Evolutionary conservation across 1,140 invertebrate species (phyloP).

Genomic region (Papilio glaucus): DNA sequence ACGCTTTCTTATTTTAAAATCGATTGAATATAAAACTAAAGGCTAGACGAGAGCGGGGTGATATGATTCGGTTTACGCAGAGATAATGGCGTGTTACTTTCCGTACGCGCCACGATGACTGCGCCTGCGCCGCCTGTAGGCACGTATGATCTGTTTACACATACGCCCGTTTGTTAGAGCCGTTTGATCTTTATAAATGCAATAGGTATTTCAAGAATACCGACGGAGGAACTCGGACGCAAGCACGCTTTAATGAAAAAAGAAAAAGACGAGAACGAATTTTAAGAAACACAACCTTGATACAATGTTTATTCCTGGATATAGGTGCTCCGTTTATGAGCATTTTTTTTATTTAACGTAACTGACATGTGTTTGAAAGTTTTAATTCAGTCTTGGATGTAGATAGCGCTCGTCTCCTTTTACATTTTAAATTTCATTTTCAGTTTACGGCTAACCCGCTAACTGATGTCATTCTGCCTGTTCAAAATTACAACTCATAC

Average conservation of each 20-base stretch:
- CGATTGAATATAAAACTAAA: conserved; percentile 42
- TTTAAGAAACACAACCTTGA: conserved; percentile 81
- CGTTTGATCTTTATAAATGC: conserved; percentile 83
- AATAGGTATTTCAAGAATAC: conserved; percentile 81
- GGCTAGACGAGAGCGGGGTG: conserved; percentile 44
- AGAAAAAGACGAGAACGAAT: conserved; percentile 70
- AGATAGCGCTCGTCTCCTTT: conserved; percentile 26
- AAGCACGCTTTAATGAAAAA: conserved; percentile 74
- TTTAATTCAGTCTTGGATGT: conserved; percentile 45
- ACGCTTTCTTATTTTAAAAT: conserved; percentile 18
- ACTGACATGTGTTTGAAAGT: conserved; percentile 59
- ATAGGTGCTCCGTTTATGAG: conserved; percentile 60
- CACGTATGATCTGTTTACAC: conserved; percentile 75
- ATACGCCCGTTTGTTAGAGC: conserved; percentile 71
- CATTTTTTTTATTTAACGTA: conserved; percentile 53
- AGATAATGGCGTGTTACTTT: conserved; percentile 50
- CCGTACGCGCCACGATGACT: conserved; percentile 40
- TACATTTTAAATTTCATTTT: conserved; percentile 10
- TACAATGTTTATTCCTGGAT: conserved; percentile 56
- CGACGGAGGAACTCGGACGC: conserved; percentile 63
- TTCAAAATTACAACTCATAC: conserved; percentile 6
- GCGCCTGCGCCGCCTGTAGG: conserved; percentile 33
- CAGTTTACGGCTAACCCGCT: conserved; percentile 1
- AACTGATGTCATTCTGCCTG: conserved; percentile 8
- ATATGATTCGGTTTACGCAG: conserved; percentile 58